These are phyloP conservation scores for Ischnus inquisitorius DNA, from an alignment of 2,888 invertebrate genomes.

Conservation along the genomic window DNA sequence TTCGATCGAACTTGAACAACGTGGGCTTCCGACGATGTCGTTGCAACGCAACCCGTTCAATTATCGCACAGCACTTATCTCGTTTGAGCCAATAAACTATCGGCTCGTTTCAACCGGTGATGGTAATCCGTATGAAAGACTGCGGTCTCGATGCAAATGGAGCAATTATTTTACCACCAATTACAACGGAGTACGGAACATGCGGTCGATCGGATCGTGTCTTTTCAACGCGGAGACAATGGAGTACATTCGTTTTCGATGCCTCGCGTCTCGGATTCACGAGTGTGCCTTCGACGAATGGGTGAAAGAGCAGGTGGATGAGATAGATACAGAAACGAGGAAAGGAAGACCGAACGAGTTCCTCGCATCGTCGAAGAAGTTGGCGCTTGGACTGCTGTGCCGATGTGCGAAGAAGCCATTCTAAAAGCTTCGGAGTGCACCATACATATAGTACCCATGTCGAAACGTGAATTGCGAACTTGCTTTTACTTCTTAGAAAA, in stretches of 20 bases:
- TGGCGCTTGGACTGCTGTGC: slow-evolving; percentile 3
- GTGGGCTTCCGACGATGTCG: background rate
- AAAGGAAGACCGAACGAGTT: slow-evolving; percentile 28
- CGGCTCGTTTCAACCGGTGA: background rate
- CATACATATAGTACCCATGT: background rate
- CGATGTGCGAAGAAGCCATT: slow-evolving; percentile 3
- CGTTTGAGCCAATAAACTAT: background rate
- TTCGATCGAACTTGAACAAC: background rate
- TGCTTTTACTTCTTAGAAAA: background rate
- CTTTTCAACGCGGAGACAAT: background rate
- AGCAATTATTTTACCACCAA: background rate
- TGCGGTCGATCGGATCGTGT: background rate
- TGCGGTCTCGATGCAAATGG: background rate
- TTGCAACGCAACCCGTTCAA: background rate
- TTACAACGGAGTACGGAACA: background rate
- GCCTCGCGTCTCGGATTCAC: background rate
- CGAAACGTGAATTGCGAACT: slow-evolving; percentile 6
- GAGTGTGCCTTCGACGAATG: slow-evolving; percentile 10
- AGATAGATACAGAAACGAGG: background rate
- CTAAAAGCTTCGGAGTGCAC: slow-evolving; percentile 11
- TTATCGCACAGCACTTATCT: background rate
- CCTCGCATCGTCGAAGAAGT: slow-evolving; percentile 11
- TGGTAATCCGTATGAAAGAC: background rate
- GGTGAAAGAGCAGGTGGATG: slow-evolving; percentile 23
- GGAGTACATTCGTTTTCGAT: background rate